These are phyloP conservation scores for Callaeas wilsoni DNA, from an alignment of 2,113 vertebrate genomes.

Conservation along the genomic window DNA sequence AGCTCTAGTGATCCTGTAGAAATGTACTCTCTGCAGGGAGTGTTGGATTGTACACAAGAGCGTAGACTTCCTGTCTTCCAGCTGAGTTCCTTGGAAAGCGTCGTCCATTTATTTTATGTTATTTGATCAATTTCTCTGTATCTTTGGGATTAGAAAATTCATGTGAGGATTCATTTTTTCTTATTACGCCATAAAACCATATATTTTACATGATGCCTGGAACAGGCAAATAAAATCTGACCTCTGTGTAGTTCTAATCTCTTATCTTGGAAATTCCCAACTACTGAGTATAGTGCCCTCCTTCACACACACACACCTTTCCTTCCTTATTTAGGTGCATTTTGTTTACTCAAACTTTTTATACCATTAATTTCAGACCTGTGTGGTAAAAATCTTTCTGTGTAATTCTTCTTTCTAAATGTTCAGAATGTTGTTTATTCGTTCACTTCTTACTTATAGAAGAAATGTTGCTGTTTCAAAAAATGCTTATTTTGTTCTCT, in stretches of 20 bases:
- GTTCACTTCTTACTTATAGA: background rate
- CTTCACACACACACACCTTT: background rate
- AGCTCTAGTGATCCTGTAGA: background rate
- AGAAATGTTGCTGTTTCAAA: background rate
- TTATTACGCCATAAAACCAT: background rate
- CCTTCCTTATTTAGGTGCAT: background rate
- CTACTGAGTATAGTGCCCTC: background rate
- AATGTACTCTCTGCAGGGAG: background rate
- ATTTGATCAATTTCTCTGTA: background rate
- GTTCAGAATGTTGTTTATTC: background rate
- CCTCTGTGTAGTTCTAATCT: background rate
- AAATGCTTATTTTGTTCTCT: background rate
- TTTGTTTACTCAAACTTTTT: background rate
- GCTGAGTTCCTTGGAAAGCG: background rate
- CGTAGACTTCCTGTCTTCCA: background rate
- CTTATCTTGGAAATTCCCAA: background rate
- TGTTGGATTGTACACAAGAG: background rate
- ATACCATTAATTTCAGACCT: background rate
- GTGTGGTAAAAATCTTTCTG: background rate
- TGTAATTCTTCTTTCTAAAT: background rate
- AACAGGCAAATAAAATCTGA: background rate
- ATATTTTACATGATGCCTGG: background rate
- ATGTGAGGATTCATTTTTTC: background rate
- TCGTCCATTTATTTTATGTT: background rate
- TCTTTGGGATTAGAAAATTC: background rate